Conservation (phyloP, 2,113 vertebrate species). For the Gavia stellata region DNA sequence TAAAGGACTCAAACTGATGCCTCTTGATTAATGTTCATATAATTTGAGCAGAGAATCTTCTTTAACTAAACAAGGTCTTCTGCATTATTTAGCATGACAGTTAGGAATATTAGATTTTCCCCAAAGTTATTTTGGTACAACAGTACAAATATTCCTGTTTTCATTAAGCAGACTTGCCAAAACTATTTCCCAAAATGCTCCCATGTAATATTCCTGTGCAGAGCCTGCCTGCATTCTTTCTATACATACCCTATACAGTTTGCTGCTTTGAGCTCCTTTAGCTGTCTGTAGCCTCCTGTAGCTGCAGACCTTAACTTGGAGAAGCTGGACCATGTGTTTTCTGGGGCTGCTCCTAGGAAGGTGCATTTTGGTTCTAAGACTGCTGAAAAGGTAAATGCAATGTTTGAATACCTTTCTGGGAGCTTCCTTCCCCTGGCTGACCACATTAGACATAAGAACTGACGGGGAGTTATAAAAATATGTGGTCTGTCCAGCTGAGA, state of each 20-base stretch:
- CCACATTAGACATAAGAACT: not conserved
- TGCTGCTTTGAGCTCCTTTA: not conserved
- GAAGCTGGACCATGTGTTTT: not conserved
- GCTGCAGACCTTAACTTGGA: not conserved
- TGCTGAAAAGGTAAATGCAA: not conserved
- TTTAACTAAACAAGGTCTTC: not conserved
- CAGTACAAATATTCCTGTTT: not conserved
- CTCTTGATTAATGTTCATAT: not conserved
- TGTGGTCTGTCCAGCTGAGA: slow-evolving; percentile 28
- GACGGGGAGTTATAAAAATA: not conserved
- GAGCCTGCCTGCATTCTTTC: not conserved
- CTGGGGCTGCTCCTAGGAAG: not conserved
- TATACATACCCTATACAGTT: not conserved
- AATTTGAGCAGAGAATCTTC: not conserved
- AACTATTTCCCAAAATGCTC: not conserved
- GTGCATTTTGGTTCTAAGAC: not conserved
- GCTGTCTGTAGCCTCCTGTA: not conserved
- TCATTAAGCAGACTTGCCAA: not conserved
- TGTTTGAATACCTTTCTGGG: not conserved
- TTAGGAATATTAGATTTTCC: not conserved
- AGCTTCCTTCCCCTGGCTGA: not conserved
- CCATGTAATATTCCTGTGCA: not conserved
- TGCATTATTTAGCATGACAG: not conserved
- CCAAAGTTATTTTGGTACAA: not conserved
- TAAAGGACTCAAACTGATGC: not conserved